phyloP scores from a whole-genome alignment of 2,797 vertebrate genomes.

The Oreochromis mossambicus region DNA sequence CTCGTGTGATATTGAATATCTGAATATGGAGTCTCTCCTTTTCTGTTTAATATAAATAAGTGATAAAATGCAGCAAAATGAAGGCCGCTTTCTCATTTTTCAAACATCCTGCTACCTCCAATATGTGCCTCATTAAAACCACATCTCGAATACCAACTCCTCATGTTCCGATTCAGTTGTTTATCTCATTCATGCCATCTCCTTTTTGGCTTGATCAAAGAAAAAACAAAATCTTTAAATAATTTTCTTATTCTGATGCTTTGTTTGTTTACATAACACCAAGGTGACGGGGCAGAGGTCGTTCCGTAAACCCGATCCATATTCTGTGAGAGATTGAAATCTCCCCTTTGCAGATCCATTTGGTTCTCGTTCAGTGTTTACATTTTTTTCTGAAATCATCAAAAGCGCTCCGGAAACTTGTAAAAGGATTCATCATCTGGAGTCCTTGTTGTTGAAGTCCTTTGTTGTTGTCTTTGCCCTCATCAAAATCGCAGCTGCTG shows the following conservation, averaged over 20 bases:
- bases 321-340: constrained; percentile 23
- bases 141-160: not conserved
- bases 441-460: constrained; percentile 17
- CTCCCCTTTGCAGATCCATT: not conserved
- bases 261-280: constrained; percentile 49
- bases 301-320: not conserved
- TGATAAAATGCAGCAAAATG: not conserved
- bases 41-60: not conserved
- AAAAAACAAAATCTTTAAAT: not conserved
- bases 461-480: constrained; percentile 50
- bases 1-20: not conserved
- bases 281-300: constrained; percentile 31
- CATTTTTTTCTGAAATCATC: constrained; percentile 44
- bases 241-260: constrained; percentile 4
- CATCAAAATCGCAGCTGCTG: constrained; percentile 56
- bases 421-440: constrained; percentile 57
- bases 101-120: not conserved
- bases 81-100: not conserved
- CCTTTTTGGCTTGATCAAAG: constrained; percentile 36
- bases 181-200: constrained; percentile 12
- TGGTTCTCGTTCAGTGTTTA: constrained; percentile 23
- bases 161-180: constrained; percentile 11
- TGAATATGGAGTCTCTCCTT: not conserved
- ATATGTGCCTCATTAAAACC: constrained; percentile 37
- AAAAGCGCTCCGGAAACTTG: constrained; percentile 49